These are phyloP conservation scores for Pogonognathellus flavescens DNA, from an alignment of 1,140 invertebrate species.

Conservation along the genomic window DNA sequence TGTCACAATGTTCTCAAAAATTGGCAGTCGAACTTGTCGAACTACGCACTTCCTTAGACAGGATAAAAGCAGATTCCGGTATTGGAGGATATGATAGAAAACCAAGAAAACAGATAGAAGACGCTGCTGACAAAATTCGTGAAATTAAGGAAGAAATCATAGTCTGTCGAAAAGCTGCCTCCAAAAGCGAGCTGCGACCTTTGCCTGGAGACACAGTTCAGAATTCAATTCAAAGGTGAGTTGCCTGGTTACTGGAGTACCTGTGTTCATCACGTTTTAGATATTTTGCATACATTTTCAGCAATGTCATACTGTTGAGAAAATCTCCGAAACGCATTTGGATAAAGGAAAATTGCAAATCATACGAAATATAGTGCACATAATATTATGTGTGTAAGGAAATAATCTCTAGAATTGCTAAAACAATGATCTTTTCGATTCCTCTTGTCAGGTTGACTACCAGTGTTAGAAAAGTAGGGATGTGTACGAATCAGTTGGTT, in stretches of 20 bases:
- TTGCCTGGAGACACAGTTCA: slow-evolving; percentile 74
- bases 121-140: slow-evolving; percentile 83
- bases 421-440: slow-evolving; percentile 32
- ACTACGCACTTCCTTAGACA: slow-evolving; percentile 82
- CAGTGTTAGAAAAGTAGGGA: slow-evolving; percentile 60
- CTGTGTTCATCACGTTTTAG: background rate
- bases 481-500: slow-evolving; percentile 62
- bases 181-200: slow-evolving; percentile 80
- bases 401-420: too few relatives aligned
- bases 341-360: too few relatives aligned
- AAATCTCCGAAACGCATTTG: background rate
- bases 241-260: slow-evolving; percentile 12
- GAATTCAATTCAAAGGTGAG: slow-evolving; percentile 64
- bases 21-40: slow-evolving; percentile 83
- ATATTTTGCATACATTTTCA: too few relatives aligned
- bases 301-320: background rate
- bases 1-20: slow-evolving; percentile 81
- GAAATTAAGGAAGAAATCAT: slow-evolving; percentile 85
- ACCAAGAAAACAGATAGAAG: slow-evolving; percentile 69
- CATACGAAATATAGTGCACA: too few relatives aligned
- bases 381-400: too few relatives aligned
- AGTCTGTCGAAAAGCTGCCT: slow-evolving; percentile 82
- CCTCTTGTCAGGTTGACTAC: slow-evolving; percentile 54
- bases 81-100: slow-evolving; percentile 78
- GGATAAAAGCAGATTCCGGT: slow-evolving; percentile 84